Conservation (phyloP, 2,113 vertebrate genomes). For the Chrysochloris asiatica region DNA sequence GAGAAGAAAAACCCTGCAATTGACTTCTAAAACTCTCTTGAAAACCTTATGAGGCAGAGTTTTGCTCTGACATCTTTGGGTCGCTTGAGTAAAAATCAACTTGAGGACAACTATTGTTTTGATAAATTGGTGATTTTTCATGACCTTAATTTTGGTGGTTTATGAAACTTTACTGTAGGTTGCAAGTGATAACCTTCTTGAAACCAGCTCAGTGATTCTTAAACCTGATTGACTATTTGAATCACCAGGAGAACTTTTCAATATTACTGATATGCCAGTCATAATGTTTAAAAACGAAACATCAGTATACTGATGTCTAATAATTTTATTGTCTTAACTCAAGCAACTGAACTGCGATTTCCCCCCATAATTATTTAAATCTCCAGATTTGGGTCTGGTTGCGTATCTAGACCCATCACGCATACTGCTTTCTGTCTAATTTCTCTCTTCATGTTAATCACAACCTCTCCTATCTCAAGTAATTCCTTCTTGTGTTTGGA, state of each 20-base stretch:
- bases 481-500: neutral
- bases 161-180: neutral
- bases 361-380: neutral
- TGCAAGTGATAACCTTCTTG: neutral
- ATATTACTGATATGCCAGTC: neutral
- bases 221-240: neutral
- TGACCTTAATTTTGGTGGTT: neutral
- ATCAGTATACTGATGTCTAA: neutral
- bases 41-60: neutral
- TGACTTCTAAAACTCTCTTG: neutral
- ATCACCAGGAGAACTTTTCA: neutral
- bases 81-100: neutral
- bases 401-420: neutral
- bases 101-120: neutral
- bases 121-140: neutral
- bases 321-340: neutral
- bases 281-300: neutral
- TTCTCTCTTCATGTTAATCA: neutral
- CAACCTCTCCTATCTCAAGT: neutral
- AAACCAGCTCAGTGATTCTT: neutral
- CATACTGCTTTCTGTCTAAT: neutral
- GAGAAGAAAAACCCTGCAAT: neutral
- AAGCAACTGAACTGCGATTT: neutral
- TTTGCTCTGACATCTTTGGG: neutral
- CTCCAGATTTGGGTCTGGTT: neutral